These are phyloP conservation scores for Nomada flava DNA, from an alignment of 2,888 invertebrate genomes.

Conservation along the genomic window DNA sequence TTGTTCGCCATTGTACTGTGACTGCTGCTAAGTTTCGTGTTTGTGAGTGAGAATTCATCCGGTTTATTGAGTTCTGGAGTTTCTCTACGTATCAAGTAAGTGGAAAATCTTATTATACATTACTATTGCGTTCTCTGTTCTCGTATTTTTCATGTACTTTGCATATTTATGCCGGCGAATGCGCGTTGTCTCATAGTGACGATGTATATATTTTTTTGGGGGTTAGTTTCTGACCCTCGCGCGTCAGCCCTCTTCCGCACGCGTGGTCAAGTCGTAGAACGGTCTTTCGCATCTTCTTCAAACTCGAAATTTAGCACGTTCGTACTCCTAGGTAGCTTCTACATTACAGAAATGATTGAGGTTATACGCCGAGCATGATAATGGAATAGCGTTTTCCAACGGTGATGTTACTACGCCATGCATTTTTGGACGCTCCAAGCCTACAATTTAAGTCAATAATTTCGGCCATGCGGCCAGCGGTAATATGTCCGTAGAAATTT, in stretches of 20 bases:
- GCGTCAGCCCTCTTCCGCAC: constrained; percentile 72
- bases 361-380: constrained; percentile 44
- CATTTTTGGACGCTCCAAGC: constrained; percentile 44
- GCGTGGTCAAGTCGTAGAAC: constrained; percentile 66
- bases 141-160: neutral
- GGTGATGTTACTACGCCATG: constrained; percentile 28
- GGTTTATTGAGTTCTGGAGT: constrained; percentile 65
- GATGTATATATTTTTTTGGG: constrained; percentile 65
- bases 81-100: constrained; percentile 63
- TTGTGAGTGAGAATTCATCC: constrained; percentile 77
- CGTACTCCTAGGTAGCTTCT: too few species aligned
- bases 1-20: constrained; percentile 80
- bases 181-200: constrained; percentile 27
- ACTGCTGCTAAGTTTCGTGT: constrained; percentile 76
- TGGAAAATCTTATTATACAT: constrained; percentile 39
- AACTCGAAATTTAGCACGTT: neutral
- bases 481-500: constrained; percentile 18
- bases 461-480: constrained; percentile 52
- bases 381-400: constrained; percentile 35
- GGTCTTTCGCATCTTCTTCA: neutral
- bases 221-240: constrained; percentile 74
- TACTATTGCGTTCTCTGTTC: neutral
- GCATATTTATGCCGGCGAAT: constrained; percentile 5
- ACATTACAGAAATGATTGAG: constrained; percentile 14
- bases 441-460: constrained; percentile 60